A percentile compares a stretch with the other conserved stretches of the same genome.
Conservation (phyloP, 1,140 invertebrate genomes). For the Luehdorfia chinensis region DNA sequence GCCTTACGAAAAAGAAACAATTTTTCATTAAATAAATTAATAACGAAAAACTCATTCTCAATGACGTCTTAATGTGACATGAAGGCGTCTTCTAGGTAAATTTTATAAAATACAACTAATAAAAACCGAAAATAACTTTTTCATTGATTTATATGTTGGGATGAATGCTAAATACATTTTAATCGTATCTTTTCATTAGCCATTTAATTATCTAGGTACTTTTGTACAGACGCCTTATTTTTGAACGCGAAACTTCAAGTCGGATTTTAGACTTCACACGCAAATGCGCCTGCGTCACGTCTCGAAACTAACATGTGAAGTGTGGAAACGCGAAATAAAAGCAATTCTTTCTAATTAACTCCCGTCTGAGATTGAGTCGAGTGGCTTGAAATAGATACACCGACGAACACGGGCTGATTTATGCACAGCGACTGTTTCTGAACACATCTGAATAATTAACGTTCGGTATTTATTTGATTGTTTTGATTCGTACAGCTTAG, state of each 20-base stretch:
- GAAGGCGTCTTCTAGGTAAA: conserved; percentile 12
- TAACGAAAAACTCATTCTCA: conserved; percentile 21
- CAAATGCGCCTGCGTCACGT: conserved; percentile 52
- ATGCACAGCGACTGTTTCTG: conserved; percentile 58
- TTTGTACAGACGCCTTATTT: too few relatives aligned
- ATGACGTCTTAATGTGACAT: conserved; percentile 22
- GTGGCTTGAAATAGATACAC: conserved; percentile 55
- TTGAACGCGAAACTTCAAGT: conserved; percentile 41
- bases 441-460: conserved; percentile 69
- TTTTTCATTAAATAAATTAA: conserved; percentile 30
- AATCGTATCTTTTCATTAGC: conserved; percentile 8
- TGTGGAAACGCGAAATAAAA: conserved; percentile 74
- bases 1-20: conserved; percentile 30
- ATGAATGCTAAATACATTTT: conserved; percentile 5
- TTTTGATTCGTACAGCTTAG: conserved; percentile 65
- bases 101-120: conserved; percentile 13
- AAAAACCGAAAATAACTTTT: conserved; percentile 9
- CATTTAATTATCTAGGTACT: too few relatives aligned
- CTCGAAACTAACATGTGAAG: conserved; percentile 42
- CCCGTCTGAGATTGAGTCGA: conserved; percentile 51
- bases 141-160: background rate
- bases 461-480: conserved; percentile 68
- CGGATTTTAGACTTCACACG: conserved; percentile 40
- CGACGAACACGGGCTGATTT: conserved; percentile 56
- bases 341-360: conserved; percentile 76